Evolutionary conservation across 2,888 invertebrate genomes (phyloP).

Genomic region (Caenorhabditis wallacei): DNA sequence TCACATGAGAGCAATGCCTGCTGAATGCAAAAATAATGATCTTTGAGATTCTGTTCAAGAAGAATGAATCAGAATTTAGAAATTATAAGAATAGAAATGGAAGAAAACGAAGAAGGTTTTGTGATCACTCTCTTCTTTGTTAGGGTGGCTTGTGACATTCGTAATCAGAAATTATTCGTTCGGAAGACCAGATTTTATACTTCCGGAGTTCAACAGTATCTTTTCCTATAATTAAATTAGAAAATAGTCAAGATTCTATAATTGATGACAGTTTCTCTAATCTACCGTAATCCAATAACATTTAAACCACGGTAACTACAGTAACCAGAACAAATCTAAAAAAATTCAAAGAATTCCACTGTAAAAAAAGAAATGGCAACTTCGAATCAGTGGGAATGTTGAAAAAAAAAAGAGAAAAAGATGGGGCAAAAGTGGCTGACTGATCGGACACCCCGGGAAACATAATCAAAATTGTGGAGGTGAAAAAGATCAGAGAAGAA

Average conservation of each 20-base stretch:
- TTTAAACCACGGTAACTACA: background rate
- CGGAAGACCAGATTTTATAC: too few species aligned
- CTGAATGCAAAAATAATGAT: conserved; percentile 13
- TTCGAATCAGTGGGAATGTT: background rate
- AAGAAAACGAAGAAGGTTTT: too few species aligned
- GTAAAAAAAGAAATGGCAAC: background rate
- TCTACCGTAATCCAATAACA: too few species aligned
- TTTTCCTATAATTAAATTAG: too few species aligned
- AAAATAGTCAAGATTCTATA: too few species aligned
- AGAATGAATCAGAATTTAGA: conserved; percentile 11
- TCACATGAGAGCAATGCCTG: conserved; percentile 21
- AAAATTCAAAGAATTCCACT: background rate
- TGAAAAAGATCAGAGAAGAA: conserved; percentile 6
- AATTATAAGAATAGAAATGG: background rate
- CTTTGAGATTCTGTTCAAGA: conserved; percentile 26
- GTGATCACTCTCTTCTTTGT: conserved; percentile 7
- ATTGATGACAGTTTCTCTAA: too few species aligned
- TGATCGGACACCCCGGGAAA: conserved; percentile 20
- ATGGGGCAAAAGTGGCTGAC: background rate
- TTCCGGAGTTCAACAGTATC: too few species aligned
- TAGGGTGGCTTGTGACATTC: background rate
- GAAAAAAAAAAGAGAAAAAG: conserved; percentile 7
- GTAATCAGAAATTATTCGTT: background rate
- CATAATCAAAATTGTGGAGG: conserved; percentile 15
- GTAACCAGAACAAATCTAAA: background rate